phyloP scores from a whole-genome alignment of 2,797 vertebrate species.

The Labroides dimidiatus region DNA sequence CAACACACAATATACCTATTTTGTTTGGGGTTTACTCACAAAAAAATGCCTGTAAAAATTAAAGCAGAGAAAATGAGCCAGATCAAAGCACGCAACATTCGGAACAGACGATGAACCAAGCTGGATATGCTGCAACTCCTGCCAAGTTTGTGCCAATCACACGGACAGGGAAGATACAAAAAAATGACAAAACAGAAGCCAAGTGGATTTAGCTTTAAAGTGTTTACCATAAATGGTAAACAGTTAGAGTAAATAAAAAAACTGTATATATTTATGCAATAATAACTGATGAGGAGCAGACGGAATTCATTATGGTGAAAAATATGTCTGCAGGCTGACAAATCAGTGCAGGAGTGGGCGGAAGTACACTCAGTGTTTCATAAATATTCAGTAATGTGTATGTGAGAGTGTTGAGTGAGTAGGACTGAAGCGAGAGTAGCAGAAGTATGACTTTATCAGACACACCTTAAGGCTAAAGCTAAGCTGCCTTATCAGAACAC shows the following conservation, averaged over 20 bases:
- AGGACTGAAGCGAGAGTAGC: not conserved
- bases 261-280: not conserved
- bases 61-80: constrained; percentile 19
- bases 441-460: not conserved
- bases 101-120: constrained; percentile 16
- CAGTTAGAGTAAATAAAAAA: not conserved
- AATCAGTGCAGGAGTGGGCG: constrained; percentile 22
- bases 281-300: not conserved
- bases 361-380: constrained; percentile 18
- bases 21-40: constrained; percentile 9
- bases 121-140: constrained; percentile 7
- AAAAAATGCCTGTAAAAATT: not conserved
- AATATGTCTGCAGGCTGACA: constrained; percentile 13
- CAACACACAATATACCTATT: constrained; percentile 6
- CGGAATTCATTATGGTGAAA: not conserved
- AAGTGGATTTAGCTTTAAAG: not conserved
- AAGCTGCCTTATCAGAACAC: not conserved
- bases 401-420: not conserved
- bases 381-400: not conserved
- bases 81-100: constrained; percentile 16
- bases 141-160: constrained; percentile 14
- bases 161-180: not conserved
- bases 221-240: not conserved
- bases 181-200: too few relatives aligned
- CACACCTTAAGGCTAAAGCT: not conserved